Percentiles rank a stretch among this genome's conserved stretches.
These are phyloP conservation scores for Psittacula cyanocephala DNA, from an alignment of 2,113 vertebrate species.

Conservation along the genomic window DNA sequence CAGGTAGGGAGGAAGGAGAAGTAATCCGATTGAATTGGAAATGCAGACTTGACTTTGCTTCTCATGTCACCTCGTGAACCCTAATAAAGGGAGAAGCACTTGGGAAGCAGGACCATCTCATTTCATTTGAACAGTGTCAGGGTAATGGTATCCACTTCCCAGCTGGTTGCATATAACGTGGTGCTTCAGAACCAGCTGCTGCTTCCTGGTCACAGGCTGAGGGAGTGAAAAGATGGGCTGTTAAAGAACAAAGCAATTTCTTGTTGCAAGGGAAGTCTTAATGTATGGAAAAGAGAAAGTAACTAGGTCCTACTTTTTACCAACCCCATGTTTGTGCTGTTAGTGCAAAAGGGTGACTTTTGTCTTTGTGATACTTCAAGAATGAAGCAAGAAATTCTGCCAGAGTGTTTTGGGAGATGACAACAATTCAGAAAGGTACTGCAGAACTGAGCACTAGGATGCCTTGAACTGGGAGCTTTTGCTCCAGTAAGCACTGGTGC, in stretches of 20 bases:
- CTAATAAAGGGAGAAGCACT: neutral
- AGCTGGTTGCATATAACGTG: accelerated
- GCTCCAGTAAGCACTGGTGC: neutral
- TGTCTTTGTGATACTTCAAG: neutral
- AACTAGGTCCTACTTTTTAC: neutral
- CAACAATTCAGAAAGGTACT: neutral
- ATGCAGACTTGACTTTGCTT: conserved; percentile 19
- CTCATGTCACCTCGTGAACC: neutral
- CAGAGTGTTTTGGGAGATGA: neutral
- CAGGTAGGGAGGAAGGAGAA: neutral
- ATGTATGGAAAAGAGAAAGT: neutral
- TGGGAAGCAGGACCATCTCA: conserved; percentile 2
- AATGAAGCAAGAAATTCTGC: neutral
- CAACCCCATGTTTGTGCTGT: neutral
- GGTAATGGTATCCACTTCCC: neutral
- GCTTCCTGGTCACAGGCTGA: neutral
- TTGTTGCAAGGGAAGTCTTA: neutral
- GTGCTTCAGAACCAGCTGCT: neutral
- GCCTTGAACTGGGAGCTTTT: neutral
- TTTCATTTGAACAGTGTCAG: neutral
- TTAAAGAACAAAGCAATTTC: neutral
- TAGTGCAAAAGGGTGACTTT: neutral
- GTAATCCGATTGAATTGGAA: conserved; percentile 52
- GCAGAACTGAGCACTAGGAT: neutral
- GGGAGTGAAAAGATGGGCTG: neutral